These are phyloP conservation scores for Gallinago stenura DNA, from an alignment of 2,797 vertebrate species.

Conservation along the genomic window DNA sequence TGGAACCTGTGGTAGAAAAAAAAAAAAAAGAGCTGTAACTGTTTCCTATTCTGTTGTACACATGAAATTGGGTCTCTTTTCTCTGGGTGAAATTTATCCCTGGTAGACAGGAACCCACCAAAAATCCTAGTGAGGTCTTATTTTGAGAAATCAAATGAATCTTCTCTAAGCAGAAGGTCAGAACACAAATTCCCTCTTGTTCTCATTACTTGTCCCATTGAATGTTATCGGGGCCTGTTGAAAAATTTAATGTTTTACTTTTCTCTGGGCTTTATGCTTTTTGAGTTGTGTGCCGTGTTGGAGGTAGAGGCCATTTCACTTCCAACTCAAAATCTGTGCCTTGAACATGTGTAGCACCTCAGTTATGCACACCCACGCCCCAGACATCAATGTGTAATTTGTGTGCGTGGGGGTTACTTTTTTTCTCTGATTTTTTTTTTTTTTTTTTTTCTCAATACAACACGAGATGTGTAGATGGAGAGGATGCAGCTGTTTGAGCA, in stretches of 20 bases:
- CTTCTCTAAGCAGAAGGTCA: background rate
- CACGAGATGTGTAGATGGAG: background rate
- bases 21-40: no score
- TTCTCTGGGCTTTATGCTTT: background rate
- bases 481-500: background rate
- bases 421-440: constrained; percentile 9
- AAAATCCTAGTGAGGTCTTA: rapidly evolving
- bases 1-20: background rate
- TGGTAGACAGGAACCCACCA: background rate
- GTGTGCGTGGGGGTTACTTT: background rate
- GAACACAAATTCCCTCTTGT: background rate
- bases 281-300: background rate
- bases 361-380: background rate
- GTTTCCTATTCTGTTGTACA: background rate
- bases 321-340: background rate
- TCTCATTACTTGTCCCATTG: background rate
- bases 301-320: background rate
- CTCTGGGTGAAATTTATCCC: background rate
- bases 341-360: rapidly evolving
- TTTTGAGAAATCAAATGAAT: background rate
- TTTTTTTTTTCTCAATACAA: background rate
- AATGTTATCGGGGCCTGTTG: background rate
- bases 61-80: background rate
- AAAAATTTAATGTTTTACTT: background rate
- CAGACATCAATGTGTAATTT: background rate